Evolutionary conservation across 2,888 invertebrate species (phyloP).

Genomic region (Drosophila yooni): DNA sequence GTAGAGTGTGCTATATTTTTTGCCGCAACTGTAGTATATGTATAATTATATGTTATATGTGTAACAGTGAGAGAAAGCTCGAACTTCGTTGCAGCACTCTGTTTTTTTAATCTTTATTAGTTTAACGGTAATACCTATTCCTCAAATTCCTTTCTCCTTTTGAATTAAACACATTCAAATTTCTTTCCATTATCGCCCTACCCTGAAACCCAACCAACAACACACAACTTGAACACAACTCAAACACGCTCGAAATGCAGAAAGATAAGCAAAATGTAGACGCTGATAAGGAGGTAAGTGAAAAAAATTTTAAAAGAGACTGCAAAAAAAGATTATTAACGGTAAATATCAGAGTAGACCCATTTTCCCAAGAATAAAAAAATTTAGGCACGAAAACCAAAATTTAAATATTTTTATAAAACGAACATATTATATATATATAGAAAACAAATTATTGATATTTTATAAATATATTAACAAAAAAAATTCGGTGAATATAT

Average conservation of each 20-base stretch:
- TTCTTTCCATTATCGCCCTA: neutral
- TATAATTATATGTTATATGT: neutral
- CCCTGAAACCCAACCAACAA: neutral
- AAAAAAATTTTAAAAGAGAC: neutral
- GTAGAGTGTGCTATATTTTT: neutral
- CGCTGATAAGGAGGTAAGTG: conserved; percentile 52
- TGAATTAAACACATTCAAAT: neutral
- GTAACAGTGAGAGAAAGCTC: neutral
- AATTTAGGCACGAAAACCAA: neutral
- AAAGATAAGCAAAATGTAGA: conserved; percentile 36
- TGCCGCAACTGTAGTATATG: neutral
- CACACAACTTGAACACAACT: neutral
- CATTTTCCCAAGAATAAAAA: neutral
- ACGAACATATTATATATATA: too few relatives aligned
- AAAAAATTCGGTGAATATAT: neutral
- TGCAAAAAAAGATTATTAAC: neutral
- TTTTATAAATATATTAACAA: too few relatives aligned
- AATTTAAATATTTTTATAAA: too few relatives aligned
- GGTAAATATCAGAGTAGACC: neutral
- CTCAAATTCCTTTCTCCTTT: neutral
- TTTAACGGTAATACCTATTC: neutral
- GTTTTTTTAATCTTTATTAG: neutral
- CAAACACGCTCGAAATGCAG: conserved; percentile 22
- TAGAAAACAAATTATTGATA: too few relatives aligned
- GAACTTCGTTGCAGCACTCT: neutral